Conservation (phyloP, 2,797 vertebrate species). For the Agapornis canus region DNA sequence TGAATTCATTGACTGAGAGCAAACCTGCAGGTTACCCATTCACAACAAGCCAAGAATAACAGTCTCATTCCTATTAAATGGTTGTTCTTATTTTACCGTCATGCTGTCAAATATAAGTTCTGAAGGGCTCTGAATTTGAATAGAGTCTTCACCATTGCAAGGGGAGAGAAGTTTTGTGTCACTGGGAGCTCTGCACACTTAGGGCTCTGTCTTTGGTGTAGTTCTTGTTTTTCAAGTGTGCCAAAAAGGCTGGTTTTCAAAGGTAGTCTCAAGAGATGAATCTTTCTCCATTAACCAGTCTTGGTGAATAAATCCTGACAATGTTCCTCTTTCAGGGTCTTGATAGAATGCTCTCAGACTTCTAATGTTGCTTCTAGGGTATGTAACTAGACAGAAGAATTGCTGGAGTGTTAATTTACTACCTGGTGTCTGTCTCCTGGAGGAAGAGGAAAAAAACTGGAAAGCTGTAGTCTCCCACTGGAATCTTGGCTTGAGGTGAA, state of each 20-base stretch:
- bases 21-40: background rate
- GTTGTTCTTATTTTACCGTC: background rate
- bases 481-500: constrained; percentile 52
- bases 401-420: constrained; percentile 42
- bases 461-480: constrained; percentile 15
- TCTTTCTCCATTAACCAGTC: background rate
- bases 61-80: background rate
- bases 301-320: background rate
- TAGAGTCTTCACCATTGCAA: background rate
- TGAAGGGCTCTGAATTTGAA: background rate
- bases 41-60: background rate
- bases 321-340: background rate
- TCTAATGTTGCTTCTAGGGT: background rate
- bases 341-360: background rate
- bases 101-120: background rate
- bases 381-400: background rate
- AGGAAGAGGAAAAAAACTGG: background rate
- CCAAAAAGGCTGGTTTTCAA: background rate
- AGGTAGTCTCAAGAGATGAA: background rate
- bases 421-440: background rate
- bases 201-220: background rate
- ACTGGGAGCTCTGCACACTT: background rate
- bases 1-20: background rate
- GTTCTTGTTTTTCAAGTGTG: background rate
- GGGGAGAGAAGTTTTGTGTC: background rate